Conservation (phyloP, 1,140 invertebrate genomes). For the Lucilia cuprina region DNA sequence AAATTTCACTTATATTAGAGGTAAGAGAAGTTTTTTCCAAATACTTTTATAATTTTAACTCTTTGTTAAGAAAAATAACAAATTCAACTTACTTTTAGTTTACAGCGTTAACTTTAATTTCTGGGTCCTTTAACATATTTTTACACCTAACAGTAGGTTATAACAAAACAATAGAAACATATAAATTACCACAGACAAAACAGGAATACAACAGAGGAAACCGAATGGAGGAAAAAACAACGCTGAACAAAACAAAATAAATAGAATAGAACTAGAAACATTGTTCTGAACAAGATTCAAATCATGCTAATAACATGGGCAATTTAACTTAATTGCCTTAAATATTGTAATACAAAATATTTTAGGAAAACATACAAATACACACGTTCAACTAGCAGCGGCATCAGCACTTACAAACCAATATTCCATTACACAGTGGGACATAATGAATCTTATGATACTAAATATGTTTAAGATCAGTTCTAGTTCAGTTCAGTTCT, state of each 20-base stretch:
- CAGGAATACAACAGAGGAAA: background rate
- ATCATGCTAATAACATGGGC: constrained; percentile 32
- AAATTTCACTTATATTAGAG: background rate
- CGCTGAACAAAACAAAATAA: background rate
- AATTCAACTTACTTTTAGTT: background rate
- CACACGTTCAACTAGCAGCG: background rate
- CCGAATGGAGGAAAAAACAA: background rate
- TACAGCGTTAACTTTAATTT: background rate
- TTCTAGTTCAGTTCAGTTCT: too few relatives aligned
- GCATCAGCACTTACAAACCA: background rate
- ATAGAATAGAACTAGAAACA: background rate
- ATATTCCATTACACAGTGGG: background rate
- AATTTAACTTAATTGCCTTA: constrained; percentile 31
- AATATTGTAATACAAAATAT: background rate
- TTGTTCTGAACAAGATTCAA: constrained; percentile 19
- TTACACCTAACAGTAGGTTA: background rate
- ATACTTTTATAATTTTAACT: too few relatives aligned
- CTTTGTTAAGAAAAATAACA: background rate
- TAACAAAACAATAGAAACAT: background rate
- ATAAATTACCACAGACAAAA: constrained; percentile 8
- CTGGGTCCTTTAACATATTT: background rate
- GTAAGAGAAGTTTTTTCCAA: background rate
- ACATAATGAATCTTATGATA: too few relatives aligned
- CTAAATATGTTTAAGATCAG: too few relatives aligned
- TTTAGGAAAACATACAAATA: background rate